Percentiles rank a stretch among this genome's conserved stretches.
phyloP scores from a whole-genome alignment of 2,113 vertebrate genomes.

The Pica pica region DNA sequence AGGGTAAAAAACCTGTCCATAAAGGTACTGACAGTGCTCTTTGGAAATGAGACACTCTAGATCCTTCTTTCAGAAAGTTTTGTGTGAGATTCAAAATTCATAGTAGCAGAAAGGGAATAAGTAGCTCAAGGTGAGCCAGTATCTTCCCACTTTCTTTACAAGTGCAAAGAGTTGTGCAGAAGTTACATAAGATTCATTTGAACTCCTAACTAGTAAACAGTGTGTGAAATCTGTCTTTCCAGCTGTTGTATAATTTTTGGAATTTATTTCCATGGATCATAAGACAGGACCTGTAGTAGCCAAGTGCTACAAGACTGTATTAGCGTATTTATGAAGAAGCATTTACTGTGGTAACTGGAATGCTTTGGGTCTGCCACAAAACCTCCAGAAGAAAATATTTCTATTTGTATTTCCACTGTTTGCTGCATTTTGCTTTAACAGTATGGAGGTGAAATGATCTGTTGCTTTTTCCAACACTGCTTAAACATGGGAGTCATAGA shows the following conservation, averaged over 20 bases:
- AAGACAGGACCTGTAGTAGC: neutral
- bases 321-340: neutral
- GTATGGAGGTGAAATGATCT: neutral
- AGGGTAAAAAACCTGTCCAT: neutral
- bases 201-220: neutral
- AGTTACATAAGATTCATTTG: neutral
- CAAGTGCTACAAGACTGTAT: neutral
- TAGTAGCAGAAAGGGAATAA: neutral
- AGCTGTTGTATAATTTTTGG: neutral
- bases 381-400: neutral
- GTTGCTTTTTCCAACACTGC: neutral
- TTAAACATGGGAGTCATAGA: neutral
- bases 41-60: rapidly evolving
- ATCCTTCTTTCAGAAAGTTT: neutral
- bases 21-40: neutral
- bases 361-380: neutral
- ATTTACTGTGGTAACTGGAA: neutral
- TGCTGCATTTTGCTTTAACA: neutral
- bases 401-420: neutral
- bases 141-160: neutral
- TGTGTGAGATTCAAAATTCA: neutral
- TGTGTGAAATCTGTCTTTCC: neutral
- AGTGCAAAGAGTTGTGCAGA: neutral
- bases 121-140: neutral
- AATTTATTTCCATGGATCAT: neutral